A percentile compares a stretch with the other conserved stretches of the same genome.
These are phyloP conservation scores for Chamaea fasciata DNA, from an alignment of 2,113 vertebrate species.

Conservation along the genomic window DNA sequence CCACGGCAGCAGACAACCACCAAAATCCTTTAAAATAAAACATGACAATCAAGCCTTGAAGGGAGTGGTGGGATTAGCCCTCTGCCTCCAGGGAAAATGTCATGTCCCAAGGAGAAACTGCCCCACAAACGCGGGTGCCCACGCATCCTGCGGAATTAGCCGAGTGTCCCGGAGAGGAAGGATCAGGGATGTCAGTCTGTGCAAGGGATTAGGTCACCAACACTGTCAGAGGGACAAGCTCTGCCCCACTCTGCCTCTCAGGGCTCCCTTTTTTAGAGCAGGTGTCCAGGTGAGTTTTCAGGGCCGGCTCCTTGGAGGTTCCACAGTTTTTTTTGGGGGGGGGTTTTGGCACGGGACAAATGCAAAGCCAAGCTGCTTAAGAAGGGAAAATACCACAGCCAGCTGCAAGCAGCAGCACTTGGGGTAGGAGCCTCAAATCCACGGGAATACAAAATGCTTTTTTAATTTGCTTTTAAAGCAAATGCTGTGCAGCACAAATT, in stretches of 20 bases:
- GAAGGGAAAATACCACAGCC: conserved; percentile 12
- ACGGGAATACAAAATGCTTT: conserved; percentile 33
- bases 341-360: not conserved
- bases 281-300: not conserved
- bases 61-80: not conserved
- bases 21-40: not conserved
- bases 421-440: conserved; percentile 25
- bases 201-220: conserved; percentile 9
- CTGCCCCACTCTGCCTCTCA: not conserved
- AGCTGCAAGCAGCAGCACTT: conserved; percentile 23
- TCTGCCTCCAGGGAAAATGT: not conserved
- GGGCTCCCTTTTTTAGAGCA: not conserved
- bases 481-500: conserved; percentile 67
- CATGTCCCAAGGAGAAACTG: conserved; percentile 21
- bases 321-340: not conserved
- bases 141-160: conserved; percentile 4
- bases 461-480: conserved; percentile 62
- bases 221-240: not conserved
- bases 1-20: not conserved
- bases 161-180: not conserved
- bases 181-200: conserved; percentile 15
- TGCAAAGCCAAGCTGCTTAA: conserved; percentile 11
- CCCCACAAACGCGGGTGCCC: not conserved
- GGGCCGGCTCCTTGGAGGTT: not conserved
- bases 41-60: not conserved